Percentiles rank a stretch among this genome's conserved stretches.
Evolutionary conservation across 2,888 invertebrate genomes (phyloP).

Genomic region (Buathra laborator): DNA sequence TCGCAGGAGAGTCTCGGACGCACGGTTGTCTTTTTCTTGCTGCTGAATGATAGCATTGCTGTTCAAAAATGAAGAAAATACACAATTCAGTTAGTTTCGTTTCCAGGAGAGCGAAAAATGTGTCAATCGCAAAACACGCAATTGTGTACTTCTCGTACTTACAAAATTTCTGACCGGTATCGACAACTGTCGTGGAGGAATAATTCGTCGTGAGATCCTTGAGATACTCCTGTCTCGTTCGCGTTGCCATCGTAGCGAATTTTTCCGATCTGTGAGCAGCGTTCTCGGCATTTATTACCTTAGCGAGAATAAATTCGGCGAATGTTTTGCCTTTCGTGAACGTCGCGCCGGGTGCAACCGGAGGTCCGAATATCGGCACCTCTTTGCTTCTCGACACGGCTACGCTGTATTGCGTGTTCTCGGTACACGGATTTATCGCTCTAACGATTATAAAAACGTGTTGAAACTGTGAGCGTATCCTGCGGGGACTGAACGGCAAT

Average conservation of each 20-base stretch:
- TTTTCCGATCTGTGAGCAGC: conserved; percentile 98
- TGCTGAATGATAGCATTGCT: conserved; percentile 92
- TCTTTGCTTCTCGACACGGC: conserved; percentile 94
- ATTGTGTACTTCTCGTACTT: conserved; percentile 83
- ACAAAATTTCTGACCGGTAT: conserved; percentile 95
- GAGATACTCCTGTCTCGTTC: conserved; percentile 97
- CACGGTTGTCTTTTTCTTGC: conserved; percentile 92
- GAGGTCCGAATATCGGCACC: conserved; percentile 98
- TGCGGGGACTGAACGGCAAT: conserved; percentile 96
- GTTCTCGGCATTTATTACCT: conserved; percentile 98
- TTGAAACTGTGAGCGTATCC: conserved; percentile 98
- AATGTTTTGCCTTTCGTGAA: conserved; percentile 97
- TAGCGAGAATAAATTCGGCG: conserved; percentile 97
- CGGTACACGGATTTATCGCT: conserved; percentile 95
- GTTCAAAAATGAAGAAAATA: conserved; percentile 77
- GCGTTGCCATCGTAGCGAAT: conserved; percentile 98
- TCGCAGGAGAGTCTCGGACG: conserved; percentile 92
- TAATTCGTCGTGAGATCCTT: conserved; percentile 96
- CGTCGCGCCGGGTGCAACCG: conserved; percentile 94
- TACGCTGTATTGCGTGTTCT: conserved; percentile 95
- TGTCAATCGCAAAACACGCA: neutral
- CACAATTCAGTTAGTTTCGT: neutral
- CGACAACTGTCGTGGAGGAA: conserved; percentile 92
- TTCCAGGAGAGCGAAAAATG: neutral
- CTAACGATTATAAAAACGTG: conserved; percentile 98